Base-by-base conservation (phyloP, 1,140 invertebrate species). In the Physella acuta region DNA sequence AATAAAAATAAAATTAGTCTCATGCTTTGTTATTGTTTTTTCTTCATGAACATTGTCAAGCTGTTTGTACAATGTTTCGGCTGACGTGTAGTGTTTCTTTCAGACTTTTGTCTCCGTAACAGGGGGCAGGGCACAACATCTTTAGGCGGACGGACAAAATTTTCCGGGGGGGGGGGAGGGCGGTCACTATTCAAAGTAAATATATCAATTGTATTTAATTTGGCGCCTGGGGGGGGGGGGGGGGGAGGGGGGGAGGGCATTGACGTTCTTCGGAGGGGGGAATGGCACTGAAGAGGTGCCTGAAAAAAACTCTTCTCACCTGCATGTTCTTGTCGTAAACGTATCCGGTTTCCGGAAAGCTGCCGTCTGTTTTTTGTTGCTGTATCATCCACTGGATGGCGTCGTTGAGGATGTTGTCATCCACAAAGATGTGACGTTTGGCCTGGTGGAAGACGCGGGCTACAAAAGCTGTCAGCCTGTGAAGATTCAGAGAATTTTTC, bases 381-480 rank as follows among this genome's bases (percentile, higher is more conserved):
- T 86, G 84, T 0, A 90, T 86, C 44, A 98, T 85, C 91, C 94
- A 98, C 30, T 89, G 83, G 8, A 95, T 84, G 16, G 93, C 90
- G 37, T 88, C 87, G 1, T 87, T 83, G 55, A 96, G 89, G 44
- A 95, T 88, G 39, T 80, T 71, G 24, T 85, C 78, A 66, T 94
- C 93, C 56, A 97, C 88, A 56, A 88, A 89, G 51, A 95, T 93
- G 80, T 91, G 91, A 33, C 89, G 85, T 58, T 89, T 87, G 2
- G 94, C 94, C 84, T 93, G 91, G 28, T 88, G 88, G 75, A 98
- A 91, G 33, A 94, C 92, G 73, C 93, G 90, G 0, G 90, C 89
- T 0, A 96, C 93, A 80, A 95, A 95, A 2, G 95, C 93, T 3
- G 96, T 98, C 71, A 98, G 62, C 79, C 79, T 81, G 64, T 5